These are phyloP conservation scores for Lissonota sp. DNA, from an alignment of 2,888 invertebrate genomes.

Conservation along the genomic window DNA sequence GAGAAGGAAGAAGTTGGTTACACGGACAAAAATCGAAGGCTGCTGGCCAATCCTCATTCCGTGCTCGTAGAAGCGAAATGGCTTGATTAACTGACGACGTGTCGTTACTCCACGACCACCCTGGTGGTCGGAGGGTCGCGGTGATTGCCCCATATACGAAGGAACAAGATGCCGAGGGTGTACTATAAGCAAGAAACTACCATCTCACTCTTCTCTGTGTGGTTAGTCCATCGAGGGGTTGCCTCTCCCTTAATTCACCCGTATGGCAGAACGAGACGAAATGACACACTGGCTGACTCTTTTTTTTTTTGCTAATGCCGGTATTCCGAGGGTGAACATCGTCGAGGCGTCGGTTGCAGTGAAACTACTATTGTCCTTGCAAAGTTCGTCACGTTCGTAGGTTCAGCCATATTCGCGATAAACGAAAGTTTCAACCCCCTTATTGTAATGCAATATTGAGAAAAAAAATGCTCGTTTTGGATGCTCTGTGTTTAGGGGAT, in stretches of 20 bases:
- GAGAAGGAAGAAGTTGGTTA: slow-evolving; percentile 69
- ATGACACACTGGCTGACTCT: slow-evolving; percentile 52
- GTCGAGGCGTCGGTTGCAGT: slow-evolving; percentile 19
- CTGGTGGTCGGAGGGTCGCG: slow-evolving; percentile 68
- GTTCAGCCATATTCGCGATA: slow-evolving; percentile 69
- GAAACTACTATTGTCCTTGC: slow-evolving; percentile 69
- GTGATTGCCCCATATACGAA: slow-evolving; percentile 71
- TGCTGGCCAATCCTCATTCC: slow-evolving; percentile 74
- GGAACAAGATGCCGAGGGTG: slow-evolving; percentile 67
- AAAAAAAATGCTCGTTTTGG: too few species aligned
- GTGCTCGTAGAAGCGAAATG: slow-evolving; percentile 79
- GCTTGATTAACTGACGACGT: slow-evolving; percentile 83
- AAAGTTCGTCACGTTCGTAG: slow-evolving; percentile 72
- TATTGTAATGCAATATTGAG: too few species aligned
- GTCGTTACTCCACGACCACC: slow-evolving; percentile 80
- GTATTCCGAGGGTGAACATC: slow-evolving; percentile 31
- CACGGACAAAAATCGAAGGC: slow-evolving; percentile 30
- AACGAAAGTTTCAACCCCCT: slow-evolving; percentile 68
- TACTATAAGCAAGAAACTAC: slow-evolving; percentile 61
- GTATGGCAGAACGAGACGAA: slow-evolving; percentile 68
- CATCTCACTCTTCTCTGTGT: slow-evolving; percentile 38
- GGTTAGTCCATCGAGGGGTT: slow-evolving; percentile 67
- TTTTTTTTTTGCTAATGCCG: slow-evolving; percentile 58
- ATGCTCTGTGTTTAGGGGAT: too few species aligned
- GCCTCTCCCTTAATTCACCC: slow-evolving; percentile 53